phyloP scores from a whole-genome alignment of 2,797 vertebrate genomes.

The Amblyopsis hoosieri region DNA sequence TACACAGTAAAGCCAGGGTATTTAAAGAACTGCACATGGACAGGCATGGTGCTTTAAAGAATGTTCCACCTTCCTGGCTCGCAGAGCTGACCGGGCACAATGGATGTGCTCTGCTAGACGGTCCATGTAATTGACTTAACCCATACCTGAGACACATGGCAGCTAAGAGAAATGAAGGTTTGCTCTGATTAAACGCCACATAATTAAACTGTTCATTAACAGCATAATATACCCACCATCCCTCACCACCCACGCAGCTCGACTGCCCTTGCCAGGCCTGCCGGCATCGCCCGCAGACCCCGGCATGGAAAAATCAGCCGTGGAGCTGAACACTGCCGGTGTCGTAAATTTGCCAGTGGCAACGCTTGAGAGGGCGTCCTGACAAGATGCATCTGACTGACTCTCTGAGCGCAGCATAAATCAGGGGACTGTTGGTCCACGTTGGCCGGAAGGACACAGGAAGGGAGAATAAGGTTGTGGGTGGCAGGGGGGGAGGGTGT shows the following conservation, averaged over 20 bases:
- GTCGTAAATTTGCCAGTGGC: constrained; percentile 76
- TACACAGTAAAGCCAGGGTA: constrained; percentile 1
- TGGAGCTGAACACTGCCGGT: constrained; percentile 63
- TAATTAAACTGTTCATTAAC: constrained; percentile 36
- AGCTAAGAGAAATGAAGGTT: constrained; percentile 35
- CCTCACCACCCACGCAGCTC: not conserved
- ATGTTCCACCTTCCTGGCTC: not conserved
- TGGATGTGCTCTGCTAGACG: constrained; percentile 35
- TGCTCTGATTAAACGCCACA: constrained; percentile 30
- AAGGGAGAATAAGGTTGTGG: not conserved
- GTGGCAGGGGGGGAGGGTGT: not conserved
- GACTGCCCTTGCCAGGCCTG: constrained; percentile 5
- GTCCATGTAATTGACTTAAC: constrained; percentile 47
- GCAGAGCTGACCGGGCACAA: constrained; percentile 25
- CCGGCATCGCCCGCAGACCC: constrained; percentile 37
- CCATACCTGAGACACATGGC: constrained; percentile 22
- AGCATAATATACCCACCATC: not conserved
- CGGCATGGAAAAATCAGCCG: constrained; percentile 80
- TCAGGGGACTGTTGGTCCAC: constrained; percentile 53
- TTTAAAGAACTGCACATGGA: constrained; percentile 17
- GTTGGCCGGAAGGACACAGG: constrained; percentile 22
- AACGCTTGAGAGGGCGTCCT: constrained; percentile 74
- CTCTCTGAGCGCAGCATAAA: constrained; percentile 61
- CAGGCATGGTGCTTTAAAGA: not conserved
- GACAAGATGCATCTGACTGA: constrained; percentile 73